Evolutionary conservation across 2,888 invertebrate species (phyloP).

Genomic region (Lochmaea crataegi): DNA sequence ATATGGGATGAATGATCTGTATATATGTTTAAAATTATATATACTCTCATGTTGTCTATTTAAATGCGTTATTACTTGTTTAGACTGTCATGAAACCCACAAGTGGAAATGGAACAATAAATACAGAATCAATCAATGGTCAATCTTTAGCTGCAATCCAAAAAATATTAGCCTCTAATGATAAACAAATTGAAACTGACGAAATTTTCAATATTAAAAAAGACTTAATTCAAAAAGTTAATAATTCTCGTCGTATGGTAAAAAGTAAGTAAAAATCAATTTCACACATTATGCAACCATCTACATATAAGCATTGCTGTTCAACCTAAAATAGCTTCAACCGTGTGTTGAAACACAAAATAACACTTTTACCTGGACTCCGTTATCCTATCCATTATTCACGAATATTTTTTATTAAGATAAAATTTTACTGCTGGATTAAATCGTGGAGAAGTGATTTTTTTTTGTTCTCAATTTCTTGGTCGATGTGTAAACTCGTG

Average conservation of each 20-base stretch:
- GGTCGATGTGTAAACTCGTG: too few relatives aligned
- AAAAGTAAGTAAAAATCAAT: slow-evolving; percentile 48
- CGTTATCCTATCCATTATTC: too few relatives aligned
- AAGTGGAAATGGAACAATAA: slow-evolving; percentile 51
- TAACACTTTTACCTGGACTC: too few relatives aligned
- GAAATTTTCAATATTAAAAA: slow-evolving; percentile 52
- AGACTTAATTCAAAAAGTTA: slow-evolving; percentile 49
- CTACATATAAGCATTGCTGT: too few relatives aligned
- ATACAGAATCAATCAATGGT: slow-evolving; percentile 57
- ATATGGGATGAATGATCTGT: too few relatives aligned
- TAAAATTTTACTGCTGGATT: too few relatives aligned
- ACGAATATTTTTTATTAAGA: too few relatives aligned
- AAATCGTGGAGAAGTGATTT: too few relatives aligned
- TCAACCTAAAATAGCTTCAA: too few relatives aligned
- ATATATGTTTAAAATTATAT: neutral
- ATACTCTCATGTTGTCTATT: neutral
- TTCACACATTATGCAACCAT: too few relatives aligned
- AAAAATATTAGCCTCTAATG: slow-evolving; percentile 50
- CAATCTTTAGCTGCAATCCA: slow-evolving; percentile 52
- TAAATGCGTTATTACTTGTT: slow-evolving; percentile 1
- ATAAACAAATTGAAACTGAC: slow-evolving; percentile 48
- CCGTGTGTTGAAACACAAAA: too few relatives aligned
- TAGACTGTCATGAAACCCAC: slow-evolving; percentile 53
- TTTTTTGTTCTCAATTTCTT: too few relatives aligned
- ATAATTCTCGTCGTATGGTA: slow-evolving; percentile 44